Evolutionary conservation across 2,888 invertebrate genomes (phyloP).

Genomic region (Torymus auratus): DNA sequence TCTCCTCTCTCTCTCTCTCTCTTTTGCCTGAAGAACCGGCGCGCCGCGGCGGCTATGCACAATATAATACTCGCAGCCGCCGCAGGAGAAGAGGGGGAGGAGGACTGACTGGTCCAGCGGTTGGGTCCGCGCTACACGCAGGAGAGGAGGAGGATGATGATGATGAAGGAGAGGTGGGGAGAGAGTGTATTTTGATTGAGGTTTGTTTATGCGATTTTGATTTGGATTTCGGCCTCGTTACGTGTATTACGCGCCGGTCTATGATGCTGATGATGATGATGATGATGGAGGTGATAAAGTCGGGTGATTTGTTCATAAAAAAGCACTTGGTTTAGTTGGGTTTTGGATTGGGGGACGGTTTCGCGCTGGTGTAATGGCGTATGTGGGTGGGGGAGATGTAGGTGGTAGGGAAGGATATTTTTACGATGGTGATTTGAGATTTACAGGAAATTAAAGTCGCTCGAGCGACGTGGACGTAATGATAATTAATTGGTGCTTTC

Average conservation of each 20-base stretch:
- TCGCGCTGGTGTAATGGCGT: too few species aligned
- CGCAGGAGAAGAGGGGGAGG: slow-evolving; percentile 1
- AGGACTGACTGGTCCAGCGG: neutral
- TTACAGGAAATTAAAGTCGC: too few species aligned
- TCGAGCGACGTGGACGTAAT: too few species aligned
- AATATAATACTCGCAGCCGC: slow-evolving; percentile 10
- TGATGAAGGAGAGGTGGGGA: slow-evolving; percentile 8
- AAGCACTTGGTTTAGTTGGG: too few species aligned
- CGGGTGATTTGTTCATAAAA: neutral
- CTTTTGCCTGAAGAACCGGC: slow-evolving; percentile 11
- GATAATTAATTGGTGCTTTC: too few species aligned
- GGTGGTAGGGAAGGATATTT: too few species aligned
- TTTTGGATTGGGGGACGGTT: too few species aligned
- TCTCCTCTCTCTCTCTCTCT: slow-evolving; percentile 6
- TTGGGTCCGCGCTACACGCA: too few species aligned
- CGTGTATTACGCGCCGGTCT: neutral
- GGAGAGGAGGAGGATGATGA: slow-evolving; percentile 8
- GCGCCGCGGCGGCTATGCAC: slow-evolving; percentile 12
- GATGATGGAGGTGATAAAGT: neutral
- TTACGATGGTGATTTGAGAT: too few species aligned
- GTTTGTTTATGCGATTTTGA: slow-evolving; percentile 50
- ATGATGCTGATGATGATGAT: neutral
- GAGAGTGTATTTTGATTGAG: neutral
- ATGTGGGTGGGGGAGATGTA: too few species aligned
- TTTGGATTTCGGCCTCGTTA: slow-evolving; percentile 37